phyloP scores from a whole-genome alignment of 2,888 invertebrate genomes.

The Lobophora halterata region DNA sequence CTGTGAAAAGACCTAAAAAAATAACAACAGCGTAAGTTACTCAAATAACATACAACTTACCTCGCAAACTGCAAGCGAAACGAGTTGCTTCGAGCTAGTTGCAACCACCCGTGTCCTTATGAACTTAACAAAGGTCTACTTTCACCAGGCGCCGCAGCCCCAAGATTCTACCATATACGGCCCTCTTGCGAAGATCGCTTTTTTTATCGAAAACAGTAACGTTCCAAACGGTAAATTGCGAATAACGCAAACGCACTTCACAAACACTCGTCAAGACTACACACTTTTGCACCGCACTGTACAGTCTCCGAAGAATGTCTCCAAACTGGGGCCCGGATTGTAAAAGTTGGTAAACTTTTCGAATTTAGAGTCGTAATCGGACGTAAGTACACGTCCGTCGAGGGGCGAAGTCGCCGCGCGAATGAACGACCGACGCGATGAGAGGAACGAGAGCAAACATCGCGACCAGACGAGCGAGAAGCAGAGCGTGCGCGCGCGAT shows the following conservation, averaged over 20 bases:
- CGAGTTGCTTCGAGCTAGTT: constrained; percentile 66
- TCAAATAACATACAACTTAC: constrained; percentile 70
- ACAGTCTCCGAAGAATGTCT: constrained; percentile 50
- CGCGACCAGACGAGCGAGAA: constrained; percentile 37
- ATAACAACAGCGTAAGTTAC: constrained; percentile 58
- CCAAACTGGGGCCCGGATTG: constrained; percentile 51
- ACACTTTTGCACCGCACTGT: constrained; percentile 65
- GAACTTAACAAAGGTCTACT: constrained; percentile 78
- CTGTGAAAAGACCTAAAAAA: too few species aligned
- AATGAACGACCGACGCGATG: constrained; percentile 29
- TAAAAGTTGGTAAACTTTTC: constrained; percentile 74
- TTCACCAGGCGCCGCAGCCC: constrained; percentile 68
- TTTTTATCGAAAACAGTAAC: constrained; percentile 73
- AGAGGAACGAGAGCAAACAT: constrained; percentile 39
- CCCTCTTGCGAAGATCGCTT: constrained; percentile 68
- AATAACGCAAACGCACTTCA: constrained; percentile 65
- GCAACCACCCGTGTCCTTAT: constrained; percentile 73
- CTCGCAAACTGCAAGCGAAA: constrained; percentile 70
- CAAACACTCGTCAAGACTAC: constrained; percentile 51
- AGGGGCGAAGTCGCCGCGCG: constrained; percentile 62
- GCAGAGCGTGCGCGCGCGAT: constrained; percentile 54
- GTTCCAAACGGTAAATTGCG: constrained; percentile 72
- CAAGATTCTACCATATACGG: constrained; percentile 70
- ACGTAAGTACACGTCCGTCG: constrained; percentile 48
- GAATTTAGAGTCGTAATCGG: constrained; percentile 50